These are phyloP conservation scores for Oenanthe melanoleuca DNA, from an alignment of 2,113 vertebrate species.

Conservation along the genomic window DNA sequence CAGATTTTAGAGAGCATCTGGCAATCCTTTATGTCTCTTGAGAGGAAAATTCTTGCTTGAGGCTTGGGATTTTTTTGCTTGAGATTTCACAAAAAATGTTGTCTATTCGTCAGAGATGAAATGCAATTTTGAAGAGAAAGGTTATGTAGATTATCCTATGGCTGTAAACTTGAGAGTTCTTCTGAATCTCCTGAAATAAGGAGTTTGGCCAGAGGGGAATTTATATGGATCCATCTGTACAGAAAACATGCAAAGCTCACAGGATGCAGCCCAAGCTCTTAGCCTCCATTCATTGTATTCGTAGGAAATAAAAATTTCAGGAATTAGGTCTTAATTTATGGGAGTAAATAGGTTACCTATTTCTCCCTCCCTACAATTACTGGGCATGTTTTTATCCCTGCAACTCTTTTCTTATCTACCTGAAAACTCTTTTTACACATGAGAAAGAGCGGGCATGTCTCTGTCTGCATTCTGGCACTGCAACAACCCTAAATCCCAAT, in stretches of 20 bases:
- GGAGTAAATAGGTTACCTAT: not conserved
- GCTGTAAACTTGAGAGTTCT: not conserved
- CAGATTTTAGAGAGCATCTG: not conserved
- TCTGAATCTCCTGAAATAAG: not conserved
- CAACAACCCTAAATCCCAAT: not conserved
- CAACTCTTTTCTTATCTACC: not conserved
- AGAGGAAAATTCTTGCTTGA: not conserved
- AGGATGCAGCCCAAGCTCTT: not conserved
- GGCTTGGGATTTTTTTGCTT: not conserved
- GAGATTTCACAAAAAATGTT: not conserved
- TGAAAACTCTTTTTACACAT: not conserved
- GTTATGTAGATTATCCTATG: not conserved
- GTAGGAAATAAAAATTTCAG: not conserved
- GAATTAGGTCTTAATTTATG: not conserved
- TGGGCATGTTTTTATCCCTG: not conserved
- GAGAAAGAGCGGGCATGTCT: not conserved
- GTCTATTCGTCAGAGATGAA: not conserved
- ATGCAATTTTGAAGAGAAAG: not conserved
- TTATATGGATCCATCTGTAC: not conserved
- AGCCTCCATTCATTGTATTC: not conserved
- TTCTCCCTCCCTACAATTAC: not conserved
- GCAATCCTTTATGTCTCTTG: not conserved
- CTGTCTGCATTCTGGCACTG: not conserved
- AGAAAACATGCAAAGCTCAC: not conserved
- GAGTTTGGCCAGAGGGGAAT: not conserved